Base-by-base conservation (phyloP, 2,113 vertebrate genomes). In the Baryphthengus martii region DNA sequence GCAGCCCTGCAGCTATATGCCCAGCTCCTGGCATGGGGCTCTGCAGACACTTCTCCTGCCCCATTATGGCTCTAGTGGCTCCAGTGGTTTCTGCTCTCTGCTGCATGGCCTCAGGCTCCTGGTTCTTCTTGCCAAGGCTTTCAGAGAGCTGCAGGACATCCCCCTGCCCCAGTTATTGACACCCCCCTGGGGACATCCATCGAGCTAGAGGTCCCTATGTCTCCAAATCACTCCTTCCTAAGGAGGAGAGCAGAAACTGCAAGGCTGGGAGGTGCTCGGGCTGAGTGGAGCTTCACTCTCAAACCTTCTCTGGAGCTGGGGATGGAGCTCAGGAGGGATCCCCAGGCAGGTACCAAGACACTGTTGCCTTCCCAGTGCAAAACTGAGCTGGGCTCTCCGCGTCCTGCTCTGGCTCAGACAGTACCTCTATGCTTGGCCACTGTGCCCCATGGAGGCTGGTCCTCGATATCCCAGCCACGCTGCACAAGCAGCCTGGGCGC, bases 381-480 rank as follows among this genome's bases (percentile, higher is more conserved):
- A 79, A 66, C 66, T 67, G 39, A 31, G 29, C 26, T 0, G 1
- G 24, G 26, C 3, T 78, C 29, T 56, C 61, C 16, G 0, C 23
- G 44, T 49, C n/a, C 66, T 53, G 31, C 1, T 0, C 75, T 68
- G 84, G 35, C 63, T 85, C 45, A 33, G 55, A 35, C 42, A 49
- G 61, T 6, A 13, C 10, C 20, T 29, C 67, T 17, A 0, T 2
- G 1, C 33, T 66, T 40, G 31, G 42, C 62, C 35, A 49, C 47
- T 0, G 0, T 31, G 16, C 6, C 58, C 45, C 7, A 0, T 2
- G 14, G 35, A 39, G 17, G 2, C 28, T 0, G 0, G 63, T 53
- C 21, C 55, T 52, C 6, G 4, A 42, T 37, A 35, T 17, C 47
- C 15, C 62, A 56, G 40, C 29, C 44, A 37, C 1, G 1, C 0